Conservation (phyloP, 1,140 invertebrate genomes). For the Drosophila tropicalis region DNA sequence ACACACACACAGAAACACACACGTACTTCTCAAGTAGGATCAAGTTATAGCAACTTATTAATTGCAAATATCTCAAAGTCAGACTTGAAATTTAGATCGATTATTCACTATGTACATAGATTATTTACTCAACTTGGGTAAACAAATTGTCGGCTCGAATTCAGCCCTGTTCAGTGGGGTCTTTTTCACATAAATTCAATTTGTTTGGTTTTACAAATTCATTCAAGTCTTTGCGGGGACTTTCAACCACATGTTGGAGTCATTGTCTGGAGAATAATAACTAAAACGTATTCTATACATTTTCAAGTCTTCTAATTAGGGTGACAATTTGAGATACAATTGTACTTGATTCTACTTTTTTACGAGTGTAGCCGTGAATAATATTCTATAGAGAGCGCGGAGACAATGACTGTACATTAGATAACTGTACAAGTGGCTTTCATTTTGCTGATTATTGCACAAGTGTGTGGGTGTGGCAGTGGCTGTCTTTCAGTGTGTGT, state of each 20-base stretch:
- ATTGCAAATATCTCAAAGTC: not conserved
- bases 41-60: not conserved
- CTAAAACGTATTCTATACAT: conserved; percentile 25
- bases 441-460: conserved; percentile 15
- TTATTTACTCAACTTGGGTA: too few relatives aligned
- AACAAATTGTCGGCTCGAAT: too few relatives aligned
- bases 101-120: too few relatives aligned
- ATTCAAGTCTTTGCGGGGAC: too few relatives aligned
- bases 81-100: too few relatives aligned
- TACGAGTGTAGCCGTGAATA: conserved; percentile 3
- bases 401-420: conserved; percentile 10
- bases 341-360: conserved; percentile 8
- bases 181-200: too few relatives aligned
- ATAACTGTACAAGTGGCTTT: conserved; percentile 11
- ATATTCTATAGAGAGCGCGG: not conserved
- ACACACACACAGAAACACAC: conserved; percentile 22
- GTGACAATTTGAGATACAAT: conserved; percentile 1
- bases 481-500: too few relatives aligned
- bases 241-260: too few relatives aligned
- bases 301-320: conserved; percentile 26
- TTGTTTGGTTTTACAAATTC: too few relatives aligned
- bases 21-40: conserved; percentile 12
- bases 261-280: not conserved
- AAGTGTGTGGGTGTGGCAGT: not conserved
- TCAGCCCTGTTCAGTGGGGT: too few relatives aligned